Evolutionary conservation across 2,888 invertebrate genomes (phyloP), one percentile per base, ranked within the genome.

Genomic region (Apoderus coryli): DNA sequence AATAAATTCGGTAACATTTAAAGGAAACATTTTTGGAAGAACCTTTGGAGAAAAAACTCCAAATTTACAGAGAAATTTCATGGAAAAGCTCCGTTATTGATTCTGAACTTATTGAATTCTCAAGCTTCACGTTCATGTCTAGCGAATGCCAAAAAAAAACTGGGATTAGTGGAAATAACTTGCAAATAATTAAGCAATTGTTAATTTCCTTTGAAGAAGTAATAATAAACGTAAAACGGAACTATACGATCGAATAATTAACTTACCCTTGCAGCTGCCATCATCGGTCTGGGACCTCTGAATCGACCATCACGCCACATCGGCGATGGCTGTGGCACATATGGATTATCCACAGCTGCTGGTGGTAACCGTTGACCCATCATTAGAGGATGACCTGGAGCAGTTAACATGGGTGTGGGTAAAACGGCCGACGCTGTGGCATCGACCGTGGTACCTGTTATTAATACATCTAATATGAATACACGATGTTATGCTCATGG

Each of bases 301-400:
- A 50, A 52, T 11, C 54, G 40, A 3, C 44, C 38, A 9, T 52
- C 44, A 22, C 53, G 50, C 52, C 53, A 57, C 45, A 59, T 54
- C 29, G 55, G 55, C 3, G 59, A 58, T 14, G 58, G 57, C 36
- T 59, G 58, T 1, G 58, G 58, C 32, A 57, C 57, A 37, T 59
- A 58, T 26, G 45, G 42, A 25, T 44, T 35, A 19, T 46, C 46
- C 2, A 31, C 34, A 10, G 27, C 32, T 44, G 53, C 22, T 36
- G 49, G 49, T 25, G 48, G 45, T n/a, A 52, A 34, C 14, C 52
- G 46, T 4, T 46, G 47, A 2, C 45, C 47, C 32, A 51, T 47
- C 33, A 47, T 41, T n/a, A 32, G 32, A 0, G 63, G 63, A 53
- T 39, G 62, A 41, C 48, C 57, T 46, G 52, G 52, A 13, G 46